A percentile compares a stretch with the other conserved stretches of the same genome.
Conservation (phyloP, 2,888 invertebrate genomes). For the Hypena proboscidalis region DNA sequence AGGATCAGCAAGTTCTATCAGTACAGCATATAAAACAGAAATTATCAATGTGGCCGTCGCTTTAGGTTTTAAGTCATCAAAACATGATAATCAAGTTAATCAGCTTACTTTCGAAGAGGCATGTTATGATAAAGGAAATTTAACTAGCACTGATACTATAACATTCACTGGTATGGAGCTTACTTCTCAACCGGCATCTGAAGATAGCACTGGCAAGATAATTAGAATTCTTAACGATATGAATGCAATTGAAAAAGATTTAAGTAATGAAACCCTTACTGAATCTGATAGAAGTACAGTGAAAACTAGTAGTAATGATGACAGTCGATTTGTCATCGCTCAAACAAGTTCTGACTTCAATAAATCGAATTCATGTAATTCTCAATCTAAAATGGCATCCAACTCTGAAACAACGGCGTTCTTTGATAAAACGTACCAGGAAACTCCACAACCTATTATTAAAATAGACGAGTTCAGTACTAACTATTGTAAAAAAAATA, state of each 20-base stretch:
- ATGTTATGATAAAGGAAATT: conserved; percentile 16
- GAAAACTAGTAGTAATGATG: conserved; percentile 36
- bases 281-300: conserved; percentile 21
- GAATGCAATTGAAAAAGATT: conserved; percentile 25
- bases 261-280: conserved; percentile 45
- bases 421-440: conserved; percentile 4
- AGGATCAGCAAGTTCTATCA: conserved; percentile 28
- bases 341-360: conserved; percentile 53
- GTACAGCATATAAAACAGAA: conserved; percentile 49
- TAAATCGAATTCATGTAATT: conserved; percentile 36
- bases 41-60: conserved; percentile 59
- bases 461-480: conserved; percentile 4
- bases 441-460: not conserved
- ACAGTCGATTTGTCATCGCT: conserved; percentile 46
- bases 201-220: conserved; percentile 14
- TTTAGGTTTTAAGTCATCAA: conserved; percentile 44
- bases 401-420: conserved; percentile 30
- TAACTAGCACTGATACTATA: conserved; percentile 23
- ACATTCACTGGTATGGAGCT: conserved; percentile 18
- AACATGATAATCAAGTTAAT: conserved; percentile 1
- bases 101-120: conserved; percentile 42
- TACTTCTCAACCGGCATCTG: conserved; percentile 34
- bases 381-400: conserved; percentile 41
- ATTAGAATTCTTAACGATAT: conserved; percentile 4
- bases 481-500: conserved; percentile 21